A percentile compares a stretch with the other conserved stretches of the same genome.
These are phyloP conservation scores for Brachionus rotundiformis DNA, from an alignment of 1,140 invertebrate genomes.

Conservation along the genomic window DNA sequence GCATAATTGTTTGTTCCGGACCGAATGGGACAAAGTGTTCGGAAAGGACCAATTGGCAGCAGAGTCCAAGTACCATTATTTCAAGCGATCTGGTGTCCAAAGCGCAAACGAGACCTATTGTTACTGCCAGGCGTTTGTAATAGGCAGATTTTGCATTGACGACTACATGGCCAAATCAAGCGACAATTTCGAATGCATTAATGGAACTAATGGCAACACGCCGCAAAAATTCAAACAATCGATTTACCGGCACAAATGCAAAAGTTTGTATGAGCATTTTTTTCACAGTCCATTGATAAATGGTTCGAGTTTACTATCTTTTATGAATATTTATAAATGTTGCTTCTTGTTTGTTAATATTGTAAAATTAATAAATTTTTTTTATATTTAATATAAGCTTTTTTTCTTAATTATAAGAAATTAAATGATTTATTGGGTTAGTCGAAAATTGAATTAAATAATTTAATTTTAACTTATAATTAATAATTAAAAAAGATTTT, in stretches of 20 bases:
- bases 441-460: no score
- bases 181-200: slow-evolving; percentile 20
- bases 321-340: background rate
- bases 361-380: slow-evolving; percentile 4
- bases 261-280: slow-evolving; percentile 33
- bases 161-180: slow-evolving; percentile 32
- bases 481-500: no score
- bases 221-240: slow-evolving; percentile 8
- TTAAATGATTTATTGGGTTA: no score
- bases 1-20: slow-evolving; percentile 46
- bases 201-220: slow-evolving; percentile 30
- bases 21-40: slow-evolving; percentile 48
- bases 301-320: background rate
- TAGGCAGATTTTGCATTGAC: slow-evolving; percentile 44
- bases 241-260: slow-evolving; percentile 26
- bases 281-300: slow-evolving; percentile 12
- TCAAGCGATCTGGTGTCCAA: background rate
- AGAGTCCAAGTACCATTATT: background rate
- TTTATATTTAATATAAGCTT: background rate
- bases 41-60: background rate
- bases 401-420: no score
- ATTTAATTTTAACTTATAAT: no score
- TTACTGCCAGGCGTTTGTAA: slow-evolving; percentile 35
- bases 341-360: background rate
- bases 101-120: slow-evolving; percentile 2